These are phyloP conservation scores for Ctenosaura bakeri DNA, from an alignment of 2,797 vertebrate genomes.

Conservation along the genomic window DNA sequence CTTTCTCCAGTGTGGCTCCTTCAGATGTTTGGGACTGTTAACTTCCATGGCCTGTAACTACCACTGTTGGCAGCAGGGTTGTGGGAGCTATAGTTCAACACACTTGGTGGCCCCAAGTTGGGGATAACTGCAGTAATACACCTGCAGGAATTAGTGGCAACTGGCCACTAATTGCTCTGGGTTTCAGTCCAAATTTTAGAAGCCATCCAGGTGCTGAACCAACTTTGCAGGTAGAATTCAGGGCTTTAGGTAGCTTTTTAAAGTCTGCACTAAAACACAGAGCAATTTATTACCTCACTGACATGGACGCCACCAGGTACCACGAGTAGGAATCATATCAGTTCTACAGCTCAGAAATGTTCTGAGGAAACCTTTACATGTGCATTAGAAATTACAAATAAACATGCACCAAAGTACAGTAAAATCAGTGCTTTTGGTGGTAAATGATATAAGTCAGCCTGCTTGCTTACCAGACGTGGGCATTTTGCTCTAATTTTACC, in stretches of 20 bases:
- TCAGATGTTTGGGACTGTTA: too few species aligned
- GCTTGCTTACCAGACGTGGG: neutral
- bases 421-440: neutral
- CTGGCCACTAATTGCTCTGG: too few species aligned
- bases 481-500: slow-evolving; percentile 1
- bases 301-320: neutral
- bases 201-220: too few species aligned
- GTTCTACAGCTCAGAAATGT: neutral
- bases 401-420: neutral
- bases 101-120: neutral
- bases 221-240: too few species aligned
- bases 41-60: too few species aligned
- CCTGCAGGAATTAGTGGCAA: too few species aligned
- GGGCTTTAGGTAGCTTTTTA: too few species aligned
- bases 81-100: neutral
- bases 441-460: neutral
- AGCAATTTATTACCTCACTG: too few species aligned
- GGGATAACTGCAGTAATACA: too few species aligned
- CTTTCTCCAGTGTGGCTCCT: too few species aligned
- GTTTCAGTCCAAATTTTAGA: too few species aligned
- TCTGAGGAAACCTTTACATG: neutral
- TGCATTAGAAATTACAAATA: neutral
- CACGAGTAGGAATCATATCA: neutral
- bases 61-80: neutral
- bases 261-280: too few species aligned